Evolutionary conservation across 2,113 vertebrate species (phyloP), one percentile per base, ranked within the genome.

Genomic region (Okapia johnstoni): DNA sequence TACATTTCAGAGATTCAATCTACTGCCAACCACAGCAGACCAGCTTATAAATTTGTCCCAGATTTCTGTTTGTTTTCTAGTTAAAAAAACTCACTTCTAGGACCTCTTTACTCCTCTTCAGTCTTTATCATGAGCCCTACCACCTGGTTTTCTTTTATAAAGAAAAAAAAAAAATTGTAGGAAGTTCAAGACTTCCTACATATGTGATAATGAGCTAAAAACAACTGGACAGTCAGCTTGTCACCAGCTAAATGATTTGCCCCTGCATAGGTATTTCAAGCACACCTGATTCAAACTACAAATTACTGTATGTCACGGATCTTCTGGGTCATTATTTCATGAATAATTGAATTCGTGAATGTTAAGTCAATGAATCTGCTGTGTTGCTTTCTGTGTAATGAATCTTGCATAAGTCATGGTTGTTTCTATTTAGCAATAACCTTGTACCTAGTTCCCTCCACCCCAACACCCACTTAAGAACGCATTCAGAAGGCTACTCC

Each of bases 211-310:
- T 89, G 48, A 92, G 92, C 92, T 92, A 90, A 85, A 88, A 96
- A 93, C 87, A 92, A 91, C 0, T 7, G 52, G 86, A 52, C 40
- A 43, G 48, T 40, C 73, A 83, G 55, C 84, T 63, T 92, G 92
- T 89, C 57, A 79, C 79, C 54, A 36, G 92, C 26, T 86, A 76
- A 91, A 58, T 40, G n/a, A 85, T 86, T 13, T 83, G 80, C 46
- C 79, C 79, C 73, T 12, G 87, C n/a, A 87, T 0, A 43, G 52
- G 79, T 16, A 16, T 80, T 97, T 94, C 57, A 25, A 55, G 84
- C 61, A 94, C 57, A 96, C 66, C 89, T 85, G 90, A 94, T 87
- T 93, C 92, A 93, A 96, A 97, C 93, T 70, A 93, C 70, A 98
- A 96, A 96, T 87, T 33, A 89, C 83, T 93, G 48, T 46, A 87